Conservation (phyloP, 2,113 vertebrate species). For the Typhlomys cinereus region DNA sequence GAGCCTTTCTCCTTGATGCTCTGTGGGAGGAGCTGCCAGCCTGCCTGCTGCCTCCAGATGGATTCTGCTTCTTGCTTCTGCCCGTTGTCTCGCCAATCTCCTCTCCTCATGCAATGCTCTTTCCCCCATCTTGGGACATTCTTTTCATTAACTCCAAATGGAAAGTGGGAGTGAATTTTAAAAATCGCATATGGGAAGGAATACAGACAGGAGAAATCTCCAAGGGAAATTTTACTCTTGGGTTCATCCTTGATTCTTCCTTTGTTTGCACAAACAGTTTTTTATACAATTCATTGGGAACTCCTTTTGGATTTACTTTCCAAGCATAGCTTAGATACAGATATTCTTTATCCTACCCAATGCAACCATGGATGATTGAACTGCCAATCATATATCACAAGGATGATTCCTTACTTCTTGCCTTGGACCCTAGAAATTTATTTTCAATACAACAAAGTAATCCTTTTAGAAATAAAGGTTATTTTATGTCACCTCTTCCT, state of each 20-base stretch:
- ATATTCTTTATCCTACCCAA: neutral
- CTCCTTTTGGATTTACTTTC: neutral
- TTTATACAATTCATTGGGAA: neutral
- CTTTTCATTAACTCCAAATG: neutral
- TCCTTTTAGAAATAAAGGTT: neutral
- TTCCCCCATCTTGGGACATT: neutral
- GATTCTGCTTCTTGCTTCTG: constrained; percentile 14
- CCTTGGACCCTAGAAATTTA: neutral
- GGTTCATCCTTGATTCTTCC: neutral
- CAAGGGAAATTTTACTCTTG: neutral
- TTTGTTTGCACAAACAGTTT: neutral
- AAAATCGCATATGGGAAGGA: neutral
- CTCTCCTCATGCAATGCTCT: neutral
- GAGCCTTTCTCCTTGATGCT: neutral
- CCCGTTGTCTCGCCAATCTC: neutral
- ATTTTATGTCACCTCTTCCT: neutral
- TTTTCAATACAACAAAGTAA: neutral
- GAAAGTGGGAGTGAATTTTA: neutral
- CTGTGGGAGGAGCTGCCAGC: neutral
- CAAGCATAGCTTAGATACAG: neutral
- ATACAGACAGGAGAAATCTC: neutral
- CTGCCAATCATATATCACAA: too few relatives aligned
- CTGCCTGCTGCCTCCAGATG: constrained; percentile 1
- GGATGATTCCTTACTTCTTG: neutral
- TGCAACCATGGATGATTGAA: neutral